These are phyloP conservation scores for Coreius guichenoti DNA, from an alignment of 2,797 vertebrate species.

Conservation along the genomic window DNA sequence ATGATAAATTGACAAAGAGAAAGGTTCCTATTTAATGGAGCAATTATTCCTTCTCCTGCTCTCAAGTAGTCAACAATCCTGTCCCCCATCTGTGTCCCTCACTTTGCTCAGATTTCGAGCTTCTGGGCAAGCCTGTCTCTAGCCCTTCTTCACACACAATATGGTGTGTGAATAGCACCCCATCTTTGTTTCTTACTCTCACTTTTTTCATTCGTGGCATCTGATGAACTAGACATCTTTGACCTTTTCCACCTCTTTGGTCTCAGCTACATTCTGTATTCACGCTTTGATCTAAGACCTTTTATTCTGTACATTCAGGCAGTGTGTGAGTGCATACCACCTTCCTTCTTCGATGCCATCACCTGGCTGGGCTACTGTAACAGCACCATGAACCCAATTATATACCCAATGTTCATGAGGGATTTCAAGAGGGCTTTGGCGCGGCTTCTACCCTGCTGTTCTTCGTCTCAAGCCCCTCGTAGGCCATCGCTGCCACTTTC, in stretches of 20 bases:
- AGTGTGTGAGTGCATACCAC: conserved; percentile 88
- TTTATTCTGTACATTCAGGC: conserved; percentile 77
- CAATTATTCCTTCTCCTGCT: conserved; percentile 72
- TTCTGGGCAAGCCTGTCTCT: conserved; percentile 59
- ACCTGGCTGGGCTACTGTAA: conserved; percentile 99
- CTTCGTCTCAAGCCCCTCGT: conserved; percentile 75
- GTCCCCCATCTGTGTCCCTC: conserved; percentile 81
- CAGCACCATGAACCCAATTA: conserved; percentile 99
- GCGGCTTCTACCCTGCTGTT: conserved; percentile 87
- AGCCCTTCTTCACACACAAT: conserved; percentile 79
- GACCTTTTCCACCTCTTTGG: conserved; percentile 51
- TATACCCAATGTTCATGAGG: conserved; percentile 97
- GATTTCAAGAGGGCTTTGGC: conserved; percentile 96
- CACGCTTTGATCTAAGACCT: conserved; percentile 42
- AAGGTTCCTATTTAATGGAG: conserved; percentile 69
- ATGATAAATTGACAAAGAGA: conserved; percentile 54
- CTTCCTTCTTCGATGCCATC: conserved; percentile 88
- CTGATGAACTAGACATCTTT: conserved; percentile 51
- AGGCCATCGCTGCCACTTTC: conserved; percentile 87
- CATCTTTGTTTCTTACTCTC: conserved; percentile 47
- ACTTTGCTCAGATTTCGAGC: conserved; percentile 69
- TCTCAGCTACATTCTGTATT: conserved; percentile 22
- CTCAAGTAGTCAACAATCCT: conserved; percentile 72
- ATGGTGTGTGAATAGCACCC: conserved; percentile 77
- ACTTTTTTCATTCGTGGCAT: conserved; percentile 61